Base-by-base conservation (phyloP, 2,113 vertebrate genomes). In the Struthio camelus region DNA sequence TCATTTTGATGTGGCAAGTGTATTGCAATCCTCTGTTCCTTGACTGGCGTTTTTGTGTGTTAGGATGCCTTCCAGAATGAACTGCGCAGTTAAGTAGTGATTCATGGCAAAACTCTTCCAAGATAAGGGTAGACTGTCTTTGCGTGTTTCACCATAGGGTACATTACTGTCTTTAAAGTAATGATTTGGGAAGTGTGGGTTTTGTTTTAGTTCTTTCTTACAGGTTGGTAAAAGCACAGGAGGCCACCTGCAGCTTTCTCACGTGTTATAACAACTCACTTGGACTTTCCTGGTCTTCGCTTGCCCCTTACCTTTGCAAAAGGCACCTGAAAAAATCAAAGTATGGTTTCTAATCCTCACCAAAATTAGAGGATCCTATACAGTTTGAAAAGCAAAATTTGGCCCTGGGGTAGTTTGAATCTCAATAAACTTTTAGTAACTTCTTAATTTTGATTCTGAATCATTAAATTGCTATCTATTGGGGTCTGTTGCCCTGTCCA, bases 111-210 rank as follows among this genome's bases (percentile, higher is more conserved):
- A 79, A 64, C 22, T 72, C 15, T 48, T 79, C 78, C 56, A 56
- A 23, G 40, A 9, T 0, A 0, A 66, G 27, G 12, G 11, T n/a
- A 27, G n/a, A 11, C n/a, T 79, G 69, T 14, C 14, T 86, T 42
- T 86, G 23, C 83, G 34, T 28, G 4, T 94, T 87, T 84, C 53
- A 61, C 27, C 84, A 34, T 42, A 34, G 40, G 53, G 76, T 76
- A 67, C 0, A 1, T 28, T 62, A 44, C 61, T 92, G 50, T 36
- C 50, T 91, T 73, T 77, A 66, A 93, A 90, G 24, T 30, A 82
- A 80, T n/a, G 36, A 46, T 88, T 93, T 83, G 48, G 22, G 79
- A 90, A 92, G 25, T 56, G 6, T 3, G 3, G 14, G 22, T 24
- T 91, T 58, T 34, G 32, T 50, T 73, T 59, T n/a, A 48, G 24